Percentiles rank a stretch among this genome's conserved stretches.
Conservation (phyloP, 2,113 vertebrate genomes). For the Apodemus sylvaticus region DNA sequence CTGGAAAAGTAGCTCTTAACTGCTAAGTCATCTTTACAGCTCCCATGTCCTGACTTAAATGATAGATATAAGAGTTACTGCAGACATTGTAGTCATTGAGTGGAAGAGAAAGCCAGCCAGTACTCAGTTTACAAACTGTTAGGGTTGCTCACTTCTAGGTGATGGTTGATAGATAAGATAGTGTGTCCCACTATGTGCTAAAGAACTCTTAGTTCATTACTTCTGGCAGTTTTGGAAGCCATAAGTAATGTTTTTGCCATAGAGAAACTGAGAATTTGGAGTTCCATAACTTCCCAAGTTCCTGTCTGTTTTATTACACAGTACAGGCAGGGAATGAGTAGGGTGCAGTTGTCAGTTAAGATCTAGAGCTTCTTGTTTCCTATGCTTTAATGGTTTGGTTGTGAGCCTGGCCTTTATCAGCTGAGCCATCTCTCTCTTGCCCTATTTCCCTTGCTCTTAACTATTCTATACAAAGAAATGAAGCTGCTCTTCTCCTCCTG, state of each 20-base stretch:
- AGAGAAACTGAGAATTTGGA: not conserved
- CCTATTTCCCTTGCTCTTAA: constrained; percentile 17
- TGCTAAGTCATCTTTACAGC: not conserved
- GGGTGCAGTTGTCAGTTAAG: not conserved
- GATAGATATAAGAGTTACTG: not conserved
- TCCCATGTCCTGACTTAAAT: not conserved
- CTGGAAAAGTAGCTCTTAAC: not conserved
- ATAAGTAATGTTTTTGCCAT: not conserved
- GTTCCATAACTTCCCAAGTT: not conserved
- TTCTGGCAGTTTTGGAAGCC: not conserved
- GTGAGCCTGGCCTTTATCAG: not conserved
- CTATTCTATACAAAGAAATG: not conserved
- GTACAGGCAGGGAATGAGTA: too few species aligned
- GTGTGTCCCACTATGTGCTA: not conserved
- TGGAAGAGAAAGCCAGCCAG: not conserved
- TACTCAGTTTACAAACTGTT: not conserved
- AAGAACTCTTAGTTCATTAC: not conserved
- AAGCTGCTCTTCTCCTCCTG: not conserved
- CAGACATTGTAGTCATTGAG: not conserved
- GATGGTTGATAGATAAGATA: not conserved
- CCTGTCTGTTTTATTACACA: not conserved
- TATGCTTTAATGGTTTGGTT: not conserved
- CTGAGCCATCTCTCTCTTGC: not conserved
- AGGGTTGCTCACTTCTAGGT: not conserved
- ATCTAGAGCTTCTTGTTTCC: not conserved